Evolutionary conservation across 1,140 invertebrate species (phyloP).

Genomic region (Drosophila watanabei): DNA sequence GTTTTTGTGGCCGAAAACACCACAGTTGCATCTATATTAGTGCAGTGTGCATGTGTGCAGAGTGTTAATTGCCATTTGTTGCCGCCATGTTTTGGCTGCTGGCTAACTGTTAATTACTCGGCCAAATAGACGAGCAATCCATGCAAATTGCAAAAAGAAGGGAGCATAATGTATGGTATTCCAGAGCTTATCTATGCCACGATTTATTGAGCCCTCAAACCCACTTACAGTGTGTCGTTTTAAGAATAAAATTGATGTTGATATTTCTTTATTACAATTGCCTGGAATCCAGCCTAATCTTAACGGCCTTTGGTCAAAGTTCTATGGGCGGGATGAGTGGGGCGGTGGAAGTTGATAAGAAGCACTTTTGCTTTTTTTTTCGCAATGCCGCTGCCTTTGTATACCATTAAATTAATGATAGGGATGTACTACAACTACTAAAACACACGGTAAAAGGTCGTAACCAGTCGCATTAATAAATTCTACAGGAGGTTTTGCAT

Average conservation of each 20-base stretch:
- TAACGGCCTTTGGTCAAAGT: slow-evolving; percentile 72
- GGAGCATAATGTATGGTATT: slow-evolving; percentile 46
- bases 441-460: not conserved
- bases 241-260: slow-evolving; percentile 31
- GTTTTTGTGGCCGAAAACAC: slow-evolving; percentile 23
- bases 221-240: slow-evolving; percentile 28
- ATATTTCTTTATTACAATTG: slow-evolving; percentile 62
- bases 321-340: slow-evolving; percentile 23
- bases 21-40: slow-evolving; percentile 27
- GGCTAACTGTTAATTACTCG: slow-evolving; percentile 72
- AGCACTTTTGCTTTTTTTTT: slow-evolving; percentile 68
- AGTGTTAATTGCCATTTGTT: slow-evolving; percentile 72
- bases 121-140: slow-evolving; percentile 51
- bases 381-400: slow-evolving; percentile 2
- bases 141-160: slow-evolving; percentile 41
- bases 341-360: slow-evolving; percentile 60
- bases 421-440: not conserved
- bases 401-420: not conserved
- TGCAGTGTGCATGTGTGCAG: slow-evolving; percentile 14
- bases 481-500: no score
- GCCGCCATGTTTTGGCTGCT: slow-evolving; percentile 63
- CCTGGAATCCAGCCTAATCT: slow-evolving; percentile 57
- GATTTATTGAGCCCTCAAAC: slow-evolving; percentile 39
- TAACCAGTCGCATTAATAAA: not conserved
- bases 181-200: slow-evolving; percentile 25